Evolutionary conservation across 92 coral and sea anemone species (phyloP).

Genomic region (Zoanthus solanderi): DNA sequence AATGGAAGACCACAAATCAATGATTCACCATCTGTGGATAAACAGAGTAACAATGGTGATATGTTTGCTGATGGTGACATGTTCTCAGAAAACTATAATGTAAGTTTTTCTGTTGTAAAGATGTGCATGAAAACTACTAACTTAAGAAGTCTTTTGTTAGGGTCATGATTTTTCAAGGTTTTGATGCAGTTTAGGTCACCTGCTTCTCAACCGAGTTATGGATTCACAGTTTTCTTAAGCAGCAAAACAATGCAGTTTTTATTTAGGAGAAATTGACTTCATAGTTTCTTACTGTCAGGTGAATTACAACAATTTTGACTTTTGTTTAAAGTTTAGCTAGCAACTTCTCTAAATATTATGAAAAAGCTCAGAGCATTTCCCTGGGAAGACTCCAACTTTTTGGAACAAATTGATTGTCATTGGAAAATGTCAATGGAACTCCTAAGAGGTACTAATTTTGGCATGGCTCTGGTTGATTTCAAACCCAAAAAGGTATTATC

Average conservation of each 20-base stretch:
- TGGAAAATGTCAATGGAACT: too few relatives aligned
- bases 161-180: background rate
- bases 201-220: background rate
- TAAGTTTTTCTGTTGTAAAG: slow-evolving; percentile 50
- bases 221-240: background rate
- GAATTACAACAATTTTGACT: background rate
- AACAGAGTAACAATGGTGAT: slow-evolving; percentile 75
- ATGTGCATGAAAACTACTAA: background rate
- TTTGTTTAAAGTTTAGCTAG: too few relatives aligned
- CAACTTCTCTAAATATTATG: too few relatives aligned
- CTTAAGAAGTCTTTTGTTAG: background rate
- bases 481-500: too few relatives aligned
- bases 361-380: too few relatives aligned
- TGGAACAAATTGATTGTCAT: too few relatives aligned
- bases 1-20: slow-evolving; percentile 39
- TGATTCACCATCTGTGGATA: slow-evolving; percentile 28
- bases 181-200: background rate
- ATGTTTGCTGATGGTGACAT: slow-evolving; percentile 95
- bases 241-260: background rate
- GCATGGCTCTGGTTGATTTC: too few relatives aligned
- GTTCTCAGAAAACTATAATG: slow-evolving; percentile 88
- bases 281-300: background rate
- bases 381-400: too few relatives aligned
- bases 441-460: too few relatives aligned
- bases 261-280: background rate